Percentiles rank a stretch among this genome's conserved stretches.
These are phyloP conservation scores for Embidobia sp. DNA, from an alignment of 2,888 invertebrate species.

Conservation along the genomic window DNA sequence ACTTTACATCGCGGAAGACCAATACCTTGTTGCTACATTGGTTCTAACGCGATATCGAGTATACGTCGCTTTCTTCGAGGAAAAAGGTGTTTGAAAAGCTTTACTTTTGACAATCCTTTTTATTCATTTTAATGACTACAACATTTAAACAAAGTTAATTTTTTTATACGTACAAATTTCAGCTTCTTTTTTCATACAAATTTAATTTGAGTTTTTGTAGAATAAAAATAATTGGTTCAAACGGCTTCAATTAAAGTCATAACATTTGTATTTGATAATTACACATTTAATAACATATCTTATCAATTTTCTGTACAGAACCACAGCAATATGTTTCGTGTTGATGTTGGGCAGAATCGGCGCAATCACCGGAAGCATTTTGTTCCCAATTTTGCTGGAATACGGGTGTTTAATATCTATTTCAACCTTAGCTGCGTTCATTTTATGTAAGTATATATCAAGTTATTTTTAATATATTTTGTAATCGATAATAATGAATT, in stretches of 20 bases:
- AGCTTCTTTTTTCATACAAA: too few relatives aligned
- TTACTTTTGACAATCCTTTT: too few relatives aligned
- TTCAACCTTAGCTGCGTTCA: constrained; percentile 67
- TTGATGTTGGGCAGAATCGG: constrained; percentile 79
- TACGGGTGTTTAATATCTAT: constrained; percentile 74
- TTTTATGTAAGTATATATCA: constrained; percentile 68
- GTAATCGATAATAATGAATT: too few relatives aligned
- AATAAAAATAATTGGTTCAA: too few relatives aligned
- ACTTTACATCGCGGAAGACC: constrained; percentile 23
- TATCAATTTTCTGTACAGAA: too few relatives aligned
- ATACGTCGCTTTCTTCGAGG: constrained; percentile 9
- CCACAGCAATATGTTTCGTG: constrained; percentile 79
- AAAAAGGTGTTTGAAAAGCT: background rate
- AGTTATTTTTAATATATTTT: background rate
- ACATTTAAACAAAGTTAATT: too few relatives aligned
- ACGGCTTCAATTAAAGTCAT: too few relatives aligned
- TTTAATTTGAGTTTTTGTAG: too few relatives aligned
- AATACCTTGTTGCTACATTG: constrained; percentile 23
- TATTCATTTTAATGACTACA: too few relatives aligned
- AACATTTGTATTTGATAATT: too few relatives aligned
- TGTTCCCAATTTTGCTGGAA: constrained; percentile 77
- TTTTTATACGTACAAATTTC: too few relatives aligned
- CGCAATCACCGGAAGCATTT: constrained; percentile 76
- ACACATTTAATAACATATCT: too few relatives aligned
- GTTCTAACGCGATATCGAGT: constrained; percentile 15